These are phyloP conservation scores for Heliconius eleuchia DNA, from an alignment of 1,140 invertebrate species.

Conservation along the genomic window DNA sequence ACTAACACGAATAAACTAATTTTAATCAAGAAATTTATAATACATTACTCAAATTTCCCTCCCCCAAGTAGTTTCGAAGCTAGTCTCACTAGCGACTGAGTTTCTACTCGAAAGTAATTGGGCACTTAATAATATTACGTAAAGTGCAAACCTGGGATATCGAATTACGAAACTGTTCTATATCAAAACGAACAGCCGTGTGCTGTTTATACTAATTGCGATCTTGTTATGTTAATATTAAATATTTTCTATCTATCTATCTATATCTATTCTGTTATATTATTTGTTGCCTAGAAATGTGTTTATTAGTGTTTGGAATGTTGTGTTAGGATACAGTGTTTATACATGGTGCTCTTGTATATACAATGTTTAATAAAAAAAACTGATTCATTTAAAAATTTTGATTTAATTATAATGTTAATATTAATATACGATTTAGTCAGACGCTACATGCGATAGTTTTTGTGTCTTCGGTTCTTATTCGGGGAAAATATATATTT, in stretches of 20 bases:
- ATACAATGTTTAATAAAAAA: no score
- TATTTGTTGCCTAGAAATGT: not conserved
- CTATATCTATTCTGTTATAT: not conserved
- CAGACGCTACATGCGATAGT: no score
- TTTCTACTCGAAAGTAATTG: slow-evolving; percentile 15
- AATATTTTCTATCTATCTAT: not conserved
- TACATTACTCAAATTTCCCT: slow-evolving; percentile 17
- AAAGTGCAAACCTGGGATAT: slow-evolving; percentile 13
- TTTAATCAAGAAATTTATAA: slow-evolving; percentile 6
- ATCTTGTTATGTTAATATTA: slow-evolving; percentile 10
- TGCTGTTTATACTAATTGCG: slow-evolving; percentile 7
- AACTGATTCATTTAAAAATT: no score
- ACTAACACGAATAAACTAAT: not conserved
- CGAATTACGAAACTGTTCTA: slow-evolving; percentile 3
- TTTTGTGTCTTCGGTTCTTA: no score
- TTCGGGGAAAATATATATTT: no score
- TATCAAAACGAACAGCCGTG: slow-evolving; percentile 1
- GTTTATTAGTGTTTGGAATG: not conserved
- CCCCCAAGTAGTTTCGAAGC: slow-evolving; percentile 17
- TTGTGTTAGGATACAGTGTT: not conserved
- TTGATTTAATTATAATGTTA: no score
- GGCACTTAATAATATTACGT: slow-evolving; percentile 22
- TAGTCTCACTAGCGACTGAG: not conserved
- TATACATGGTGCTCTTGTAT: no score
- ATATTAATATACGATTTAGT: no score